phyloP scores from a whole-genome alignment of 2,888 invertebrate genomes.

The Drosophila picticornis region DNA sequence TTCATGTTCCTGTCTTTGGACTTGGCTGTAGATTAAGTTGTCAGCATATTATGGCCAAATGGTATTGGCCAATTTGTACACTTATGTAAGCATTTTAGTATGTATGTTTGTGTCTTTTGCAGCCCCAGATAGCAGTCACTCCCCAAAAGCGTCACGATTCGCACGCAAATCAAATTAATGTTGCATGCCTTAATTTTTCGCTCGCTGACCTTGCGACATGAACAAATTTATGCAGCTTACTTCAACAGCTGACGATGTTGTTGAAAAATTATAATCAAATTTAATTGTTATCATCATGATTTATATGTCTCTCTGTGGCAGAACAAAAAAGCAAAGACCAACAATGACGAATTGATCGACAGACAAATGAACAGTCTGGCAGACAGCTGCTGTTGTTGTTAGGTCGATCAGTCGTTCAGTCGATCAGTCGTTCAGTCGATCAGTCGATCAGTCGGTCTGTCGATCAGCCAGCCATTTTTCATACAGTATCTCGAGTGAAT shows the following conservation, averaged over 20 bases:
- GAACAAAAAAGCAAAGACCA: conserved; percentile 47
- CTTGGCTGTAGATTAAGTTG: conserved; percentile 72
- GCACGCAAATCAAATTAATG: conserved; percentile 82
- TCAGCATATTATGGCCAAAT: conserved; percentile 63
- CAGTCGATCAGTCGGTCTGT: conserved; percentile 33
- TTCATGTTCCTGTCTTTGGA: conserved; percentile 68
- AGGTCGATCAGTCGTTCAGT: conserved; percentile 24
- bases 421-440: conserved; percentile 29
- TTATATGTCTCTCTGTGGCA: conserved; percentile 59
- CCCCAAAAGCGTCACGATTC: conserved; percentile 57
- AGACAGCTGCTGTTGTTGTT: conserved; percentile 31
- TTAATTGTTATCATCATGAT: conserved; percentile 81
- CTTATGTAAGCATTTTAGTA: conserved; percentile 29
- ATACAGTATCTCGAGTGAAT: conserved; percentile 35
- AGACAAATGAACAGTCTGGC: conserved; percentile 57
- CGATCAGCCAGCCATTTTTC: conserved; percentile 48
- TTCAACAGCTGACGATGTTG: conserved; percentile 45
- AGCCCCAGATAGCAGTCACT: conserved; percentile 32
- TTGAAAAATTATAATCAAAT: conserved; percentile 77
- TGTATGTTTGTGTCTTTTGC: conserved; percentile 17
- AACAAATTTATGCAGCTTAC: conserved; percentile 67
- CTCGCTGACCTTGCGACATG: conserved; percentile 73
- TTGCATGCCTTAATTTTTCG: conserved; percentile 73
- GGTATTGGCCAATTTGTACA: conserved; percentile 65
- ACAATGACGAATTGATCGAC: conserved; percentile 60